Conservation (phyloP, 2,888 invertebrate genomes). For the Trisateles emortualis region DNA sequence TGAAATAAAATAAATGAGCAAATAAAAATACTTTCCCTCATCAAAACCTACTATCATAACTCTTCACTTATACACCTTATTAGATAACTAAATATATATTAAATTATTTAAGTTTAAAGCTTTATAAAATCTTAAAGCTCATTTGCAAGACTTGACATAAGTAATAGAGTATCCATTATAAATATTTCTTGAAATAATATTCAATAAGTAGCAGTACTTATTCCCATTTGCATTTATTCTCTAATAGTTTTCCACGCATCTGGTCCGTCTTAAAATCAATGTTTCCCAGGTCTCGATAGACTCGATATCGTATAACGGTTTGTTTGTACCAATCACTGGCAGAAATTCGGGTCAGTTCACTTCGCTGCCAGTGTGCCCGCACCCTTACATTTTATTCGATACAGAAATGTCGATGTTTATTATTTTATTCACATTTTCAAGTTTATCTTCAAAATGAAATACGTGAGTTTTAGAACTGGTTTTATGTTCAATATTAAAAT, state of each 20-base stretch:
- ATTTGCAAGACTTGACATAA: too few species aligned
- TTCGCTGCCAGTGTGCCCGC: slow-evolving; percentile 23
- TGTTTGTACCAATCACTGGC: slow-evolving; percentile 40
- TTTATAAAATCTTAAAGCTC: too few species aligned
- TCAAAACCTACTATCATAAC: too few species aligned
- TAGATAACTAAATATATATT: too few species aligned
- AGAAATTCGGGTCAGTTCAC: slow-evolving; percentile 47
- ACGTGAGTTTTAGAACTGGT: not conserved
- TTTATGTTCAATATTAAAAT: not conserved
- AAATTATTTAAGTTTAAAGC: too few species aligned
- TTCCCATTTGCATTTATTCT: not conserved
- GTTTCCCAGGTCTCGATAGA: slow-evolving; percentile 6
- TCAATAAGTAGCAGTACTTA: too few species aligned
- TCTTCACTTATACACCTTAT: too few species aligned
- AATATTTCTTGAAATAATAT: too few species aligned
- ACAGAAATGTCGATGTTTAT: slow-evolving; percentile 23
- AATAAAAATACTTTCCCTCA: too few species aligned
- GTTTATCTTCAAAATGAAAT: slow-evolving; percentile 12
- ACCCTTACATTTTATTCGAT: slow-evolving; percentile 36
- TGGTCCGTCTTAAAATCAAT: slow-evolving; percentile 11
- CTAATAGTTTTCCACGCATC: not conserved
- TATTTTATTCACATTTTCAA: slow-evolving; percentile 12
- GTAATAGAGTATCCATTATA: too few species aligned
- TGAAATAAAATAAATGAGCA: too few species aligned
- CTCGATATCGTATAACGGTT: slow-evolving; percentile 21